Evolutionary conservation across 2,797 vertebrate genomes (phyloP).

Genomic region (Falco concolor): DNA sequence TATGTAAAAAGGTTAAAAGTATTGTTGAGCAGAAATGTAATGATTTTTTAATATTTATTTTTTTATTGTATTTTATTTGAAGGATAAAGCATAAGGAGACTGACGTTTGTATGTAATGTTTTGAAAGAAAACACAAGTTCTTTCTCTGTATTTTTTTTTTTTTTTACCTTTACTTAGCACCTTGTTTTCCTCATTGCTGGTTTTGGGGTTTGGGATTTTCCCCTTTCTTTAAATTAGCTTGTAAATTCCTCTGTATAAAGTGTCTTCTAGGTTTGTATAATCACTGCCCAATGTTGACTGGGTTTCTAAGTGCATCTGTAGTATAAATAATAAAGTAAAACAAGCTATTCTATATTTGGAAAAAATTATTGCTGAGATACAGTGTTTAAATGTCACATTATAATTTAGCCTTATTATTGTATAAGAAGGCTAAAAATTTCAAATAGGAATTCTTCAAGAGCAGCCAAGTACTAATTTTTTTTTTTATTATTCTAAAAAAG

Average conservation of each 20-base stretch:
- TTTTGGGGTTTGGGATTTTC: neutral
- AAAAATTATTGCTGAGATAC: neutral
- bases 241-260: neutral
- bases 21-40: neutral
- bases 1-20: conserved; percentile 4
- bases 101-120: neutral
- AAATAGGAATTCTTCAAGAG: neutral
- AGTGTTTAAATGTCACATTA: neutral
- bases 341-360: neutral
- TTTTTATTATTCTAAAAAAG: neutral
- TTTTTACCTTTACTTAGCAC: neutral
- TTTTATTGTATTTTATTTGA: neutral
- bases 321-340: neutral
- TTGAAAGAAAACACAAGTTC: neutral
- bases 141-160: neutral
- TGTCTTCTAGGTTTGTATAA: neutral
- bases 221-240: neutral
- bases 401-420: neutral
- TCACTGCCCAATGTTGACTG: neutral
- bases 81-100: neutral
- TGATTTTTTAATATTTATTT: neutral
- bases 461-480: neutral
- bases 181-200: neutral
- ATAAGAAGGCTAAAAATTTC: neutral
- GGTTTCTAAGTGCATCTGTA: neutral